These are phyloP conservation scores for Acanthopagrus latus DNA, from an alignment of 2,797 vertebrate species.

Conservation along the genomic window DNA sequence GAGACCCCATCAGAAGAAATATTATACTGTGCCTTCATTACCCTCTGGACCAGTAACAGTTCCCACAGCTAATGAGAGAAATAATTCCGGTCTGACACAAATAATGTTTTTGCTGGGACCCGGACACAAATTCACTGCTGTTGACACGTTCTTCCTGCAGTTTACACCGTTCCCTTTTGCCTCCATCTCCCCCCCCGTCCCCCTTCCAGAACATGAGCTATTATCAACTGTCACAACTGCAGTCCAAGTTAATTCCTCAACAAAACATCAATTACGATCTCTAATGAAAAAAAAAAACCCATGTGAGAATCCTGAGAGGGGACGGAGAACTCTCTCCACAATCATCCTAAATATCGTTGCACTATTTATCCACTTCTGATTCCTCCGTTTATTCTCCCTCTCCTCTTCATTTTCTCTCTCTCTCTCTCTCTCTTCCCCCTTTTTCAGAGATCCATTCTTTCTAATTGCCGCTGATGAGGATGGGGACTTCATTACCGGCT, in stretches of 20 bases:
- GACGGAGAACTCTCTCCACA: constrained; percentile 77
- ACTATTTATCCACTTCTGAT: constrained; percentile 59
- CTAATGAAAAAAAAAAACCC: constrained; percentile 83
- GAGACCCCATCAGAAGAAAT: constrained; percentile 64
- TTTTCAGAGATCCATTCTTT: constrained; percentile 74
- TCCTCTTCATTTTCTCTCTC: constrained; percentile 25
- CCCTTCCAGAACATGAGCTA: constrained; percentile 58
- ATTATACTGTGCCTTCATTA: constrained; percentile 66
- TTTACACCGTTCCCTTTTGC: constrained; percentile 50
- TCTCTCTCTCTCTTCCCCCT: background rate
- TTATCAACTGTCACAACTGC: constrained; percentile 71
- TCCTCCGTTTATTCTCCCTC: constrained; percentile 48
- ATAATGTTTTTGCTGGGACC: constrained; percentile 35
- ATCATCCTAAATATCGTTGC: constrained; percentile 79
- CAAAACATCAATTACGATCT: constrained; percentile 89
- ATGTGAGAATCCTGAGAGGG: constrained; percentile 72
- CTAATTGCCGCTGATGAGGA: constrained; percentile 86
- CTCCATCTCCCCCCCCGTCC: background rate
- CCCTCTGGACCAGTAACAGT: constrained; percentile 58
- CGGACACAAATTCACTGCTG: constrained; percentile 22
- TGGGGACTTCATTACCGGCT: constrained; percentile 84
- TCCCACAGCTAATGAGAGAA: constrained; percentile 63
- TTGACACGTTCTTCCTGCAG: constrained; percentile 35
- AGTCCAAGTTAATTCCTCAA: constrained; percentile 83
- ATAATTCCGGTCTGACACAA: constrained; percentile 52